phyloP scores from a whole-genome alignment of 2,113 vertebrate genomes.

The Erythrolamprus reginae region DNA sequence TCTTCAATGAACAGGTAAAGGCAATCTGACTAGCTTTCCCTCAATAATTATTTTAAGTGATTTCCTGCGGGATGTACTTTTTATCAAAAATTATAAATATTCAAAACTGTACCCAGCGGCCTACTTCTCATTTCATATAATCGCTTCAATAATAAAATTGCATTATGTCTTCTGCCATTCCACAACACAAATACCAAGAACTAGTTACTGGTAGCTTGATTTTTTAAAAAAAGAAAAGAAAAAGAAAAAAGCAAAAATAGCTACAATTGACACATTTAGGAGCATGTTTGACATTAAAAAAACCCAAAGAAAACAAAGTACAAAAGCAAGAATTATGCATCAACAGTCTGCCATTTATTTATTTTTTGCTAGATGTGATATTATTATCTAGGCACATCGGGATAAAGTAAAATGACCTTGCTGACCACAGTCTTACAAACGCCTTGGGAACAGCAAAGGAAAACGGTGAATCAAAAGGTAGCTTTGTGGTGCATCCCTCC shows the following conservation, averaged over 20 bases:
- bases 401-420: constrained; percentile 81
- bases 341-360: constrained; percentile 71
- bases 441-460: constrained; percentile 73
- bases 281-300: constrained; percentile 82
- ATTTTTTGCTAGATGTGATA: constrained; percentile 74
- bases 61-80: background rate
- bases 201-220: constrained; percentile 80
- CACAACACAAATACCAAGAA: constrained; percentile 66
- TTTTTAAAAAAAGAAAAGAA: too few species aligned
- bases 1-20: background rate
- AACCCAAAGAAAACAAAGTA: constrained; percentile 69
- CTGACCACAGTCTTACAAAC: constrained; percentile 79
- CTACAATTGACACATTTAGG: constrained; percentile 81
- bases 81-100: background rate
- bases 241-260: constrained; percentile 71
- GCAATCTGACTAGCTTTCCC: background rate
- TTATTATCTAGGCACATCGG: constrained; percentile 81
- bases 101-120: background rate
- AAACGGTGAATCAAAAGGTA: constrained; percentile 86
- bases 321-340: constrained; percentile 68
- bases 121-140: background rate
- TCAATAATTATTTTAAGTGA: background rate
- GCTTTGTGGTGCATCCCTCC: constrained; percentile 77
- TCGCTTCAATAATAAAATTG: constrained; percentile 11
- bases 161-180: constrained; percentile 63